Conservation (phyloP, 2,797 vertebrate genomes). For the Bradypodion ventrale region DNA sequence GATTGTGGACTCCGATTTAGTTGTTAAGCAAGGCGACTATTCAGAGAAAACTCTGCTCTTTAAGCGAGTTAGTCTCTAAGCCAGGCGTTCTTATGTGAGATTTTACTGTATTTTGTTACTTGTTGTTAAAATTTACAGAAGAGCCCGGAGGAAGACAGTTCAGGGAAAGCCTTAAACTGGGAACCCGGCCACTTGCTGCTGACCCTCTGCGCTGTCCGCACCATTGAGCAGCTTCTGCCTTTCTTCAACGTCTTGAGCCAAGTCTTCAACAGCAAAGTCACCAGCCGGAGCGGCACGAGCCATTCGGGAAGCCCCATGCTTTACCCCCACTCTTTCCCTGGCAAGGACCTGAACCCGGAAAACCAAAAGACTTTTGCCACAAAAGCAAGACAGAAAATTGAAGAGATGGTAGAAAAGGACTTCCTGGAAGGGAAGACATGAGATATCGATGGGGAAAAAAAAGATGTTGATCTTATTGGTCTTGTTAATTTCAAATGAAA, state of each 20-base stretch:
- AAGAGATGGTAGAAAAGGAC: conserved; percentile 98
- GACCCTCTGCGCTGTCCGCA: conserved; percentile 91
- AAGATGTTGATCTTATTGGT: conserved; percentile 54
- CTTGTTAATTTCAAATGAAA: conserved; percentile 68
- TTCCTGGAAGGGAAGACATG: conserved; percentile 97
- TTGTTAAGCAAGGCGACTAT: no score
- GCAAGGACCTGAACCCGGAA: conserved; percentile 92
- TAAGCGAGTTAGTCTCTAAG: no score
- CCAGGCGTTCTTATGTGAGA: no score
- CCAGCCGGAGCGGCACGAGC: conserved; percentile 84
- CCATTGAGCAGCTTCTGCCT: conserved; percentile 95
- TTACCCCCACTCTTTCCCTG: conserved; percentile 77
- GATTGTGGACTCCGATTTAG: no score
- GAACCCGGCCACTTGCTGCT: conserved; percentile 93
- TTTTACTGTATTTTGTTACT: no score
- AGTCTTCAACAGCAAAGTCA: conserved; percentile 95
- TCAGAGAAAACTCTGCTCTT: no score
- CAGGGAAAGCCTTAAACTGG: conserved; percentile 87
- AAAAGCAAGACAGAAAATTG: conserved; percentile 93
- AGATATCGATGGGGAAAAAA: conserved; percentile 67
- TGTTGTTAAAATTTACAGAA: conserved; percentile 81
- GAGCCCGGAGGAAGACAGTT: conserved; percentile 93
- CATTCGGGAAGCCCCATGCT: conserved; percentile 80
- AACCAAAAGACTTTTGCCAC: conserved; percentile 94
- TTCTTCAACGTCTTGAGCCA: conserved; percentile 98